These are phyloP conservation scores for Zygaena filipendulae DNA, from an alignment of 2,888 invertebrate species.

Conservation along the genomic window DNA sequence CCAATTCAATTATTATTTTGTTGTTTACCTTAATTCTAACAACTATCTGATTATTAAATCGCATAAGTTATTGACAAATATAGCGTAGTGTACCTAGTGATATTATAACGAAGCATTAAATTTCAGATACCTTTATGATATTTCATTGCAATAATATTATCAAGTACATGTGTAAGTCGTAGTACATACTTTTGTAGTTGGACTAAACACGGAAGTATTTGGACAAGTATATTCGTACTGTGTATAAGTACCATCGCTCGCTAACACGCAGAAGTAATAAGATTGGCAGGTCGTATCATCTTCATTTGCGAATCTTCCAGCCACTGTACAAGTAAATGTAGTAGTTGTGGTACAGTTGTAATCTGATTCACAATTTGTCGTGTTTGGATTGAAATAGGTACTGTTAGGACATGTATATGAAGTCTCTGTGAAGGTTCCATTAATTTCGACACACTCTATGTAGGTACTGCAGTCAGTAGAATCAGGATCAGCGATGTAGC, in stretches of 20 bases:
- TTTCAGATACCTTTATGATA: too few relatives aligned
- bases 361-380: conserved; percentile 38
- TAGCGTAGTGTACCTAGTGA: too few relatives aligned
- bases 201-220: conserved; percentile 45
- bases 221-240: conserved; percentile 50
- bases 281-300: conserved; percentile 42
- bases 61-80: too few relatives aligned
- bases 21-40: too few relatives aligned
- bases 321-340: conserved; percentile 35
- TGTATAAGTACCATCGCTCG: conserved; percentile 27
- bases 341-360: conserved; percentile 30
- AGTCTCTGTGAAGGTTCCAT: conserved; percentile 32
- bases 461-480: conserved; percentile 39
- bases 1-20: too few relatives aligned
- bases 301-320: conserved; percentile 45
- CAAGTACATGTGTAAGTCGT: conserved; percentile 38
- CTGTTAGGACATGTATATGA: conserved; percentile 31
- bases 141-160: too few relatives aligned
- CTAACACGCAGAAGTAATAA: conserved; percentile 43
- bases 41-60: too few relatives aligned
- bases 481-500: conserved; percentile 34
- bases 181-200: conserved; percentile 37
- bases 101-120: too few relatives aligned
- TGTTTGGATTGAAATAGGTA: conserved; percentile 38
- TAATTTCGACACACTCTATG: conserved; percentile 37